Percentiles rank a stretch among this genome's conserved stretches.
Conservation (phyloP, 2,797 vertebrate genomes). For the Paguma larvata region DNA sequence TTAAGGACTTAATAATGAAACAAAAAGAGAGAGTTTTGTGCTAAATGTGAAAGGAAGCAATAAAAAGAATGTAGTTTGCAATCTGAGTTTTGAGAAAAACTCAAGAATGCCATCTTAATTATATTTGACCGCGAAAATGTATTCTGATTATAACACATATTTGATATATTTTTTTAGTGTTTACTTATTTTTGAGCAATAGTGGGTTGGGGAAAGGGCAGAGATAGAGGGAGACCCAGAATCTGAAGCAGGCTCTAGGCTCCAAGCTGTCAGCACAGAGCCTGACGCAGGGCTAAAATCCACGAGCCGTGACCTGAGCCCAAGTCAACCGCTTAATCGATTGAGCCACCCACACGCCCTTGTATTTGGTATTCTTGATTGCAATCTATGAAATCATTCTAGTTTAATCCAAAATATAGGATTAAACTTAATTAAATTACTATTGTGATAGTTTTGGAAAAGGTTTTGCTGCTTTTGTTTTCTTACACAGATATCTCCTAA, state of each 20-base stretch:
- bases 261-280: too few relatives aligned
- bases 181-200: too few relatives aligned
- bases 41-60: background rate
- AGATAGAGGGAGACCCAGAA: too few relatives aligned
- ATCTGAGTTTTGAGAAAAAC: slow-evolving; percentile 29
- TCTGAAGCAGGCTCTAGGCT: too few relatives aligned
- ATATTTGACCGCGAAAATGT: background rate
- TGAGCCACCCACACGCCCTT: too few relatives aligned
- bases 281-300: too few relatives aligned
- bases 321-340: too few relatives aligned
- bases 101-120: slow-evolving; percentile 34
- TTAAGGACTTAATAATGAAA: slow-evolving; percentile 9
- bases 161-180: too few relatives aligned
- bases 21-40: slow-evolving; percentile 1
- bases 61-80: background rate
- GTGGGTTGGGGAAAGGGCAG: too few relatives aligned
- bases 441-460: slow-evolving; percentile 13
- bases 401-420: slow-evolving; percentile 38
- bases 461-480: slow-evolving; percentile 53
- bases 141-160: background rate
- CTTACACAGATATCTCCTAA: slow-evolving; percentile 7
- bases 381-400: slow-evolving; percentile 31
- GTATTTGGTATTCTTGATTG: background rate
- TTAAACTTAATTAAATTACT: slow-evolving; percentile 39
- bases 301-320: too few relatives aligned